phyloP scores from a whole-genome alignment of 2,888 invertebrate species.

The Sphaerophoria rueppellii region DNA sequence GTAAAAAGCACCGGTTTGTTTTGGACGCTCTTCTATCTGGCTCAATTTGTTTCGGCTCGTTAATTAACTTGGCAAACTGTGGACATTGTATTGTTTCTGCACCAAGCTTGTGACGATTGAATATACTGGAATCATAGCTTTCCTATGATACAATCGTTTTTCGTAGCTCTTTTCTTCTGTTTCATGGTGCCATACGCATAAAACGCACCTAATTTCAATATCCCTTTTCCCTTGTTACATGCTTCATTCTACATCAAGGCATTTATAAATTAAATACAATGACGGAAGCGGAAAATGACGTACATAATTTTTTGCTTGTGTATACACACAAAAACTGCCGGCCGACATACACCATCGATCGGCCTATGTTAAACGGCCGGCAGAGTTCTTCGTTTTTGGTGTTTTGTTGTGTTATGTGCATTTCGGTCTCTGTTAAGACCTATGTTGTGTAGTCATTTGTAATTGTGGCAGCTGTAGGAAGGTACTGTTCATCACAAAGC shows the following conservation, averaged over 20 bases:
- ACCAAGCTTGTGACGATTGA: no score
- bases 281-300: conserved; percentile 72
- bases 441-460: conserved; percentile 35
- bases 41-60: conserved; percentile 72
- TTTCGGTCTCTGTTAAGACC: background rate
- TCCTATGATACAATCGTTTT: conserved; percentile 30
- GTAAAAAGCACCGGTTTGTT: conserved; percentile 67
- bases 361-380: no score
- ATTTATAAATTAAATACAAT: conserved; percentile 70
- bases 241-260: conserved; percentile 25
- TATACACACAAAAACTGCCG: conserved; percentile 41
- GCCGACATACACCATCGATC: background rate
- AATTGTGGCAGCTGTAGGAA: conserved; percentile 53
- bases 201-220: conserved; percentile 60
- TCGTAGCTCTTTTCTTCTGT: conserved; percentile 67
- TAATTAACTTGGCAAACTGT: conserved; percentile 73
- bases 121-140: background rate
- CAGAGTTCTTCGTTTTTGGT: no score
- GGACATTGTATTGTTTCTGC: conserved; percentile 54
- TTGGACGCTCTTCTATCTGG: conserved; percentile 67
- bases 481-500: conserved; percentile 44
- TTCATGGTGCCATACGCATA: conserved; percentile 56
- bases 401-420: background rate
- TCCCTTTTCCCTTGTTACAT: conserved; percentile 30
- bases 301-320: conserved; percentile 70